phyloP scores from a whole-genome alignment of 2,113 vertebrate genomes.

The Nothoprocta perdicaria region DNA sequence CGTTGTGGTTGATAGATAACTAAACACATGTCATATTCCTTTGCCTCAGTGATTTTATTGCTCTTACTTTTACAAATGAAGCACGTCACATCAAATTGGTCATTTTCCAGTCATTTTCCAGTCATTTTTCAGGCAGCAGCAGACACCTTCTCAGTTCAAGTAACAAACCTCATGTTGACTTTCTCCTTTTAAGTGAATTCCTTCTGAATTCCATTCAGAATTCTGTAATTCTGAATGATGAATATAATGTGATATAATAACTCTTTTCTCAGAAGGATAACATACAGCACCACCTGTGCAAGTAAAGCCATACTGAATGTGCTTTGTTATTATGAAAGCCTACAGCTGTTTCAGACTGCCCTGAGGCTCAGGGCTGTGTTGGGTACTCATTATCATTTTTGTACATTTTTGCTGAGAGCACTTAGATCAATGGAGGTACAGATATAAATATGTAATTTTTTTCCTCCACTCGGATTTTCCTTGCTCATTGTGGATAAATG shows the following conservation, averaged over 20 bases:
- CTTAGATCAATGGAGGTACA: background rate
- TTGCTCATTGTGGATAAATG: background rate
- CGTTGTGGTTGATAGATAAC: background rate
- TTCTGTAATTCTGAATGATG: slow-evolving; percentile 9
- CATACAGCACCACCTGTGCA: slow-evolving; percentile 17
- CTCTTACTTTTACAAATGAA: slow-evolving; percentile 44
- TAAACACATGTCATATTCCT: slow-evolving; percentile 51
- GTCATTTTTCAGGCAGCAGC: slow-evolving; percentile 16
- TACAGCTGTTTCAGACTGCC: background rate
- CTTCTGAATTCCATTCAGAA: background rate
- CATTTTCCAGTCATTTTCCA: slow-evolving; percentile 10
- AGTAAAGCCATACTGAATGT: background rate
- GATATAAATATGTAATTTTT: background rate
- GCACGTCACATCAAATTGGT: background rate
- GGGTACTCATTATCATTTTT: background rate
- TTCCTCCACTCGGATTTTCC: background rate
- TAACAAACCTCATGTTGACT: background rate
- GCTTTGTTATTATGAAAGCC: slow-evolving; percentile 23
- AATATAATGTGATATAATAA: background rate
- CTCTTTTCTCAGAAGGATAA: slow-evolving; percentile 27
- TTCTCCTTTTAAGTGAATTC: slow-evolving; percentile 2
- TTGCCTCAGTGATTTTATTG: slow-evolving; percentile 43
- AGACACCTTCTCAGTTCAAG: background rate
- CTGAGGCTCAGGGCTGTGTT: background rate
- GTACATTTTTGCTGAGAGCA: background rate